Conservation (phyloP, 2,888 invertebrate genomes). For the Venusia cambrica region DNA sequence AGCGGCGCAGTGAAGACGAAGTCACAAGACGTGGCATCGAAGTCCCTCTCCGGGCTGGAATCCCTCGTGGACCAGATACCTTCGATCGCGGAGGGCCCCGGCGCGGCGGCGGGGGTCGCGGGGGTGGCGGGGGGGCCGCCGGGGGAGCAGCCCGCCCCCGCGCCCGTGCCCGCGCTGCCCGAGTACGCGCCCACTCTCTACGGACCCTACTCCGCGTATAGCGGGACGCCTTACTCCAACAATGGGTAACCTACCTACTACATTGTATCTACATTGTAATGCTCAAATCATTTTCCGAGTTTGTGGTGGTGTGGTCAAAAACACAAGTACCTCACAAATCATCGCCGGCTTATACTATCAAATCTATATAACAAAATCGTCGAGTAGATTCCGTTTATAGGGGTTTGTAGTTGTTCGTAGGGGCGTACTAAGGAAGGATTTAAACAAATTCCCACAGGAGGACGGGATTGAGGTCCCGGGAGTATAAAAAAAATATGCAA, state of each 20-base stretch:
- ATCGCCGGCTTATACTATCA: no score
- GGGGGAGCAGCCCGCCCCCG: constrained; percentile 32
- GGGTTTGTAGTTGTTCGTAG: no score
- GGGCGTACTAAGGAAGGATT: no score
- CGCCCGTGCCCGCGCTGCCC: constrained; percentile 45
- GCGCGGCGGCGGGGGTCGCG: constrained; percentile 31
- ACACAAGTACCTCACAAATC: no score
- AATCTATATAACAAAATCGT: no score
- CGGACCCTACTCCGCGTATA: constrained; percentile 61
- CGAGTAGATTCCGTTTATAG: no score
- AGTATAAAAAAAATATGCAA: no score
- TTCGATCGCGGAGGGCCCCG: constrained; percentile 88
- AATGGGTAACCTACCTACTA: constrained; percentile 47
- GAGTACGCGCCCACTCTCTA: constrained; percentile 58
- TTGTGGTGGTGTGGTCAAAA: no score
- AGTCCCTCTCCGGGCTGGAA: constrained; percentile 92
- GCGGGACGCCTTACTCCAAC: constrained; percentile 55
- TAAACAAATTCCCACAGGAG: no score
- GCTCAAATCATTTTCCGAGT: no score
- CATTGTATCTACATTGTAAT: not conserved
- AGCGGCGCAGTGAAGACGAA: constrained; percentile 67
- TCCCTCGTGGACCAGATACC: constrained; percentile 96
- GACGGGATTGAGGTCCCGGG: no score
- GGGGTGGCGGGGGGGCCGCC: constrained; percentile 60
- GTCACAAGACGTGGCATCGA: constrained; percentile 89